Evolutionary conservation across 2,113 vertebrate genomes (phyloP).

Genomic region (Thamnophis sirtalis): DNA sequence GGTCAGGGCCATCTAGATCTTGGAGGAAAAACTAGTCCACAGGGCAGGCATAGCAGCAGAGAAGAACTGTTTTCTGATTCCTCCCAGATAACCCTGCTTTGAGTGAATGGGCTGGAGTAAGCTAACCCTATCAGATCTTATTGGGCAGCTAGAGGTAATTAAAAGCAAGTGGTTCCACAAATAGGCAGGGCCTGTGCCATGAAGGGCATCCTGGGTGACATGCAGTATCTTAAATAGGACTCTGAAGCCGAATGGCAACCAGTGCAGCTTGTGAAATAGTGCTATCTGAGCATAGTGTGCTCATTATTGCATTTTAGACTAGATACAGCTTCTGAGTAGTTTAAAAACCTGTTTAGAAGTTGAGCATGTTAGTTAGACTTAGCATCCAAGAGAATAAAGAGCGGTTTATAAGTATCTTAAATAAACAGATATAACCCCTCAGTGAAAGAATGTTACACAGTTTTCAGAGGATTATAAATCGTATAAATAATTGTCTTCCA

Average conservation of each 20-base stretch:
- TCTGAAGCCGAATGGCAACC: neutral
- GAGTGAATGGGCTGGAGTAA: too few relatives aligned
- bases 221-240: neutral
- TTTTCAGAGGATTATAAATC: neutral
- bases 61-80: too few relatives aligned
- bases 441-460: too few relatives aligned
- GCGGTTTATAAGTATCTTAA: neutral
- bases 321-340: neutral
- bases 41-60: too few relatives aligned
- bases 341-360: neutral
- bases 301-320: neutral
- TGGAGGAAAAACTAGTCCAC: too few relatives aligned
- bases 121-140: too few relatives aligned
- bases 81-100: too few relatives aligned
- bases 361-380: neutral
- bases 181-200: too few relatives aligned
- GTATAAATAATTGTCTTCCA: neutral
- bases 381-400: neutral
- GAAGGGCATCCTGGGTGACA: neutral
- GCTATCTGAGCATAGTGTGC: neutral
- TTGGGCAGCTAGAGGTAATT: too few relatives aligned
- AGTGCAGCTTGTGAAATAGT: neutral
- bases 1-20: too few relatives aligned
- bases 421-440: neutral
- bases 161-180: too few relatives aligned